These are phyloP conservation scores for Syngnathoides biaculeatus DNA, from an alignment of 2,113 vertebrate species.

Conservation along the genomic window DNA sequence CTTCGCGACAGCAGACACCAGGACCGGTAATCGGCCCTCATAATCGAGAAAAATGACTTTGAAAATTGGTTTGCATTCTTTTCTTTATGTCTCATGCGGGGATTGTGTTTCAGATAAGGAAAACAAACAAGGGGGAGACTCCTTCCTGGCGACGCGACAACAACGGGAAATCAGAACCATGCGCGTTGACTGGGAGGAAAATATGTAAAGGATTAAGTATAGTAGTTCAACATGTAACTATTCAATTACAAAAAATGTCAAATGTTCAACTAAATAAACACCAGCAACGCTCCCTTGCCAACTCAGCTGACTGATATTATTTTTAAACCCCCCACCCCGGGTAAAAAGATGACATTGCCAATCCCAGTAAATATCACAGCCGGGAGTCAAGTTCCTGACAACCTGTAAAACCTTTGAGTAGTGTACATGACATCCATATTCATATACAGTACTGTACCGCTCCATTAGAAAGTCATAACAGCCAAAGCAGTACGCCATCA, in stretches of 20 bases:
- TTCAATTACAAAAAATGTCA: not conserved
- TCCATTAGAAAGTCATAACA: not conserved
- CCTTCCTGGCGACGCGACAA: constrained; percentile 17
- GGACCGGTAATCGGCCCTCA: not conserved
- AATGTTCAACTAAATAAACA: not conserved
- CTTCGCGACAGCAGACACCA: not conserved
- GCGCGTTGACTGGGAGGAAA: constrained; percentile 11
- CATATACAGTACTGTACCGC: not conserved
- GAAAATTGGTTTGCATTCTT: not conserved
- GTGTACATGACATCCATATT: not conserved
- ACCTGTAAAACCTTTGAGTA: not conserved
- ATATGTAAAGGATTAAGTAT: constrained; percentile 11
- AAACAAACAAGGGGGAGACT: constrained; percentile 21
- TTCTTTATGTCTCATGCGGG: constrained; percentile 7
- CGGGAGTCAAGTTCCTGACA: not conserved
- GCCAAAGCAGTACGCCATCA: not conserved
- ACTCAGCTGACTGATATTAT: constrained; percentile 3
- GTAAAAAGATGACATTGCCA: constrained; percentile 6
- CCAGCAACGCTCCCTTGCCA: not conserved
- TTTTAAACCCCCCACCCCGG: not conserved
- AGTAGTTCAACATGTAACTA: constrained; percentile 5
- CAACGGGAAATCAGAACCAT: constrained; percentile 15
- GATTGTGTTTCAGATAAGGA: constrained; percentile 19
- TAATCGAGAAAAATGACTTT: not conserved
- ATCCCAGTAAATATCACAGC: constrained; percentile 5